Evolutionary conservation across 2,888 invertebrate genomes (phyloP).

Genomic region (Petrophora chlorosata): DNA sequence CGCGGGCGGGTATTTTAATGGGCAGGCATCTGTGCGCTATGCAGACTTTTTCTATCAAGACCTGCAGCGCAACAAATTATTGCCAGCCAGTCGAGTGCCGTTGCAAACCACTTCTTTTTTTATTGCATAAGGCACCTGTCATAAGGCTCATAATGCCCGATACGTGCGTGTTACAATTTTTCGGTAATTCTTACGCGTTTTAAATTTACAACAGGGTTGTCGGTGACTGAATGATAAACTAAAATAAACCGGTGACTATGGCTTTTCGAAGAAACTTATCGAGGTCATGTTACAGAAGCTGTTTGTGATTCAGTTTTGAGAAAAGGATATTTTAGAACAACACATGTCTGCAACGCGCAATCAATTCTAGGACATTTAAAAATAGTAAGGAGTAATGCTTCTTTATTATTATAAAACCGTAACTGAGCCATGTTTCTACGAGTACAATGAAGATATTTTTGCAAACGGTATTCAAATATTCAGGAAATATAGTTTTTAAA

Average conservation of each 20-base stretch:
- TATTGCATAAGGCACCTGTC: constrained; percentile 45
- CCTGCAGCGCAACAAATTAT: constrained; percentile 52
- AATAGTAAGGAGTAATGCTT: no score
- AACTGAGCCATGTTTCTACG: no score
- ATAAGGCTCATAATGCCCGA: constrained; percentile 29
- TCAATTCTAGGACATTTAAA: no score
- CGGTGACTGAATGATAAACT: constrained; percentile 5
- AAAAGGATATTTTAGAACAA: constrained; percentile 1
- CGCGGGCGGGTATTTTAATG: constrained; percentile 78
- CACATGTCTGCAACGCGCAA: no score
- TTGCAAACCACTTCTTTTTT: constrained; percentile 43
- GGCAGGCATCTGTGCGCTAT: constrained; percentile 57
- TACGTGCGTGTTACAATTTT: constrained; percentile 28
- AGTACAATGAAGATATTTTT: no score
- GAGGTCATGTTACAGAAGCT: constrained; percentile 17
- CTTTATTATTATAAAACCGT: no score
- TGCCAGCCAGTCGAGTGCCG: constrained; percentile 50
- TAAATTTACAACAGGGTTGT: constrained; percentile 14
- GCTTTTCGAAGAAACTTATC: constrained; percentile 18
- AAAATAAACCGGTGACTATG: constrained; percentile 17
- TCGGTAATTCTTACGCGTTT: constrained; percentile 22
- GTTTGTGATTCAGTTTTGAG: constrained; percentile 15
- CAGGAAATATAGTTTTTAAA: no score
- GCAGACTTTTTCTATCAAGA: constrained; percentile 53
- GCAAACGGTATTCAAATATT: no score